Conservation (phyloP, 2,888 invertebrate species). For the Thalpophila matura region DNA sequence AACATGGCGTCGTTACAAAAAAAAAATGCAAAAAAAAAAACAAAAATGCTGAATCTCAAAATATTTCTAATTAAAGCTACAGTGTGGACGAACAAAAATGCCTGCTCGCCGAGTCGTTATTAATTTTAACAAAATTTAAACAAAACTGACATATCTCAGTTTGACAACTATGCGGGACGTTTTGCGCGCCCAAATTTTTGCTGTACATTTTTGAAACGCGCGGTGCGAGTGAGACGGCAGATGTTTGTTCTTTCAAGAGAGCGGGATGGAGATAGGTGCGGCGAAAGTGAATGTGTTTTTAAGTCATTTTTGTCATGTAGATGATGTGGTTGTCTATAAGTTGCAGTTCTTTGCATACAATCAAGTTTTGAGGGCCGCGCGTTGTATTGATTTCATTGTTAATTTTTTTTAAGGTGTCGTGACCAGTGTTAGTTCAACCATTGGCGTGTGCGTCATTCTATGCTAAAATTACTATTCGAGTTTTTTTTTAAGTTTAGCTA, state of each 20-base stretch:
- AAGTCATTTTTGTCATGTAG: conserved; percentile 47
- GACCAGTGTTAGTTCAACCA: conserved; percentile 20
- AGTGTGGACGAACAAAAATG: conserved; percentile 77
- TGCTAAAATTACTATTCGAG: neutral
- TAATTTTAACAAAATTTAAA: conserved; percentile 88
- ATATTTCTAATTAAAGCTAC: conserved; percentile 88
- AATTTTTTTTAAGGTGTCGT: conserved; percentile 7
- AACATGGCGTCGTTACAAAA: conserved; percentile 38
- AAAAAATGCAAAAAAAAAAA: conserved; percentile 41
- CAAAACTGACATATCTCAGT: conserved; percentile 87
- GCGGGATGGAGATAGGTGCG: conserved; percentile 33
- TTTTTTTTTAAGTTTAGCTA: too few species aligned
- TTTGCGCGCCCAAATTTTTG: conserved; percentile 82
- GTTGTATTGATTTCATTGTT: conserved; percentile 35
- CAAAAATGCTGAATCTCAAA: conserved; percentile 81
- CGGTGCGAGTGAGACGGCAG: conserved; percentile 58
- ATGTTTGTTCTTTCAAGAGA: conserved; percentile 56
- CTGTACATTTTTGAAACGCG: conserved; percentile 75
- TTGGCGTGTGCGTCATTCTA: conserved; percentile 37
- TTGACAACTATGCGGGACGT: conserved; percentile 84
- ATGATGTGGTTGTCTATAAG: conserved; percentile 42
- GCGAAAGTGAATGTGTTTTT: conserved; percentile 39
- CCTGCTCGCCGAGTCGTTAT: conserved; percentile 77
- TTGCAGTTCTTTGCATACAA: conserved; percentile 44
- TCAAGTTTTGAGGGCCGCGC: conserved; percentile 30